Base-by-base conservation (phyloP, 2,888 invertebrate species). In the Drosophila borealis region DNA sequence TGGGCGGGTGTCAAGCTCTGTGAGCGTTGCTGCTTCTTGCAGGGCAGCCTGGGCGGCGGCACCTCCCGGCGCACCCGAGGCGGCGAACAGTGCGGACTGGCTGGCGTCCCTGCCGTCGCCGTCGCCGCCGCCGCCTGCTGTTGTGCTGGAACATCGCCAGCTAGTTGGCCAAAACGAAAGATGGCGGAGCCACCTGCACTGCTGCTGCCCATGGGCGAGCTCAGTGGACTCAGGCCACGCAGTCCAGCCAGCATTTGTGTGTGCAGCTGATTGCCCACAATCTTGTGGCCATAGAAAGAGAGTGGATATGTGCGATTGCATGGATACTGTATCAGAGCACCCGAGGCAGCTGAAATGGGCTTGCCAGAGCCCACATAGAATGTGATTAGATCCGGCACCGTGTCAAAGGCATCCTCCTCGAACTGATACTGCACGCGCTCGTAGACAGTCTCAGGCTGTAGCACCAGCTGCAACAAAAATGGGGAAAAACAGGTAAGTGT, bases 331-430 rank as follows among this genome's bases (percentile, higher is more conserved):
- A 98, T 97, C 56, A 96, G 94, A 0, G 98, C 98, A 0, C 97
- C 97, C 2, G 98, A 98, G 0, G 96, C 96, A 6, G 95, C 95
- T 2, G 98, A 98, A 89, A 98, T 96, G 0, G 97, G 95, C 89
- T 97, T 96, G 17, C 96, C 97, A 48, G 97, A 97, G 2, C 97
- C 97, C 25, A 98, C 97, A 91, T 98, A 98, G 77, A 96, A 98
- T 6, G 98, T 98, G 73, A 98, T 97, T 61, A 99, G 94, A 92
- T 98, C 98, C 0, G 98, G 96, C 19, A 98, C 97, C 2, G 97
- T 97, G 90, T 97, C 97, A 90, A 98, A 98, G 0, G 97, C 96
- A 91, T 98, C 97, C 89, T 98, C 98, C 92, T 98, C 98, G 91
- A 98, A 98, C 90, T 97, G 97, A 91, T 96, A 98, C 91, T 98